Base-by-base conservation (phyloP, 2,797 vertebrate genomes). In the Sphenopsis melanotis region DNA sequence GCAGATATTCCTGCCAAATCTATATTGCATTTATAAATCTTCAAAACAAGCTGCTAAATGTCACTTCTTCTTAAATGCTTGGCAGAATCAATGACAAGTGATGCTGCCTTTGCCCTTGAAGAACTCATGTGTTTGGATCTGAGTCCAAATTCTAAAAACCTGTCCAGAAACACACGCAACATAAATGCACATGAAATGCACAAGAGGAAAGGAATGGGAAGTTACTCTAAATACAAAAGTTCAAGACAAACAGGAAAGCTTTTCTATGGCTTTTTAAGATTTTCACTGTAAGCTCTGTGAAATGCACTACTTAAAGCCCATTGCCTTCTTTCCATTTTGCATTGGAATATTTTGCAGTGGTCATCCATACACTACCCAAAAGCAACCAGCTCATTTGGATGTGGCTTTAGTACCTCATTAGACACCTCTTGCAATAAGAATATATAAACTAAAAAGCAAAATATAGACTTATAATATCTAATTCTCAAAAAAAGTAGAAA, bases 41-140 rank as follows among this genome's bases (percentile, higher is more conserved):
- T 95, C 93, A 93, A 95, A 96, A 96, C 90, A 96, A 97, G 95
- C 86, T 90, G 93, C 78, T 97, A 97, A 97, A 96, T 96, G 96
- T 97, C 97, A 97, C 88, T 96, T 95, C 94, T 95, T 93, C 87
- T 96, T 96, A 96, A 97, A 97, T 87, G 94, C 89, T 89, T 32
- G 6, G 89, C 86, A 90, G 92, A 96, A 95, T 97, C 94, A 85
- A 93, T 95, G 94, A 95, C 88, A 93, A 95, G 89, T 59, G 70
- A 95, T 69, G 89, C 24, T 96, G 91, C 87, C 63, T 94, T 94
- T 94, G 82, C 93, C 95, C 96, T 95, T 95, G 95, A 95, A 95
- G 89, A 90, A 85, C 66, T 92, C 36, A 27, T 3, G 8, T 74
- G 71, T 85, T 94, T 81, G 47, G 72, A 95, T 93, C 59, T 0